These are phyloP conservation scores for Platycheirus albimanus DNA, from an alignment of 2,888 invertebrate species.

Conservation along the genomic window DNA sequence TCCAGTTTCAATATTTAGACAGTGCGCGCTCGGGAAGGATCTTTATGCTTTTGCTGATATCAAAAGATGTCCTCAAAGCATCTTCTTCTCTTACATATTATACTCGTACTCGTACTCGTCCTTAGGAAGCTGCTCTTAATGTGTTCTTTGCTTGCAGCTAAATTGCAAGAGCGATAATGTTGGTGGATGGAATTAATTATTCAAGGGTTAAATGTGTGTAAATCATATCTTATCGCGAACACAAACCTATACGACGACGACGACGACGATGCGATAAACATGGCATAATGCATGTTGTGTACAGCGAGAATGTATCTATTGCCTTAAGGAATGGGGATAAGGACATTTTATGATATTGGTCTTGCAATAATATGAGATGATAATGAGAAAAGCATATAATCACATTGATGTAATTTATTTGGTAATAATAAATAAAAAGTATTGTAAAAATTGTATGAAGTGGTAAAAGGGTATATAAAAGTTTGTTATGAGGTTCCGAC, in stretches of 20 bases:
- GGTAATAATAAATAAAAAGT: background rate
- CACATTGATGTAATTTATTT: slow-evolving; percentile 34
- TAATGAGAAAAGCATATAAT: slow-evolving; percentile 24
- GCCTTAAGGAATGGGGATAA: background rate
- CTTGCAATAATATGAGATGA: slow-evolving; percentile 7
- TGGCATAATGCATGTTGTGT: slow-evolving; percentile 51
- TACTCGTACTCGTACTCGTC: too few relatives aligned
- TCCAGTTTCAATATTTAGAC: slow-evolving; percentile 34
- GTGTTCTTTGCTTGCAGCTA: slow-evolving; percentile 68
- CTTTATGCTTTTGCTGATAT: slow-evolving; percentile 20
- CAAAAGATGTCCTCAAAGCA: slow-evolving; percentile 34
- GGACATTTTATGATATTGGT: slow-evolving; percentile 19
- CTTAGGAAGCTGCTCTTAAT: slow-evolving; percentile 33
- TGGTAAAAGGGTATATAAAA: background rate
- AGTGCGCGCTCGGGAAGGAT: slow-evolving; percentile 7
- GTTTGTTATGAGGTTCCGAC: background rate
- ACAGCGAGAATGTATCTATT: background rate
- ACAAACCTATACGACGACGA: too few relatives aligned
- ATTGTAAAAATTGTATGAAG: background rate
- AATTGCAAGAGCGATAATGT: slow-evolving; percentile 71
- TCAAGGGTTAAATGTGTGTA: slow-evolving; percentile 73
- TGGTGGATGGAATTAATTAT: slow-evolving; percentile 75
- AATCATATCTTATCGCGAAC: slow-evolving; percentile 75
- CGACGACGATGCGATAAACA: slow-evolving; percentile 58
- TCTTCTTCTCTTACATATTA: slow-evolving; percentile 22